These are phyloP conservation scores for Osedax fenrisi DNA, from an alignment of 2,888 invertebrate genomes.

Conservation along the genomic window DNA sequence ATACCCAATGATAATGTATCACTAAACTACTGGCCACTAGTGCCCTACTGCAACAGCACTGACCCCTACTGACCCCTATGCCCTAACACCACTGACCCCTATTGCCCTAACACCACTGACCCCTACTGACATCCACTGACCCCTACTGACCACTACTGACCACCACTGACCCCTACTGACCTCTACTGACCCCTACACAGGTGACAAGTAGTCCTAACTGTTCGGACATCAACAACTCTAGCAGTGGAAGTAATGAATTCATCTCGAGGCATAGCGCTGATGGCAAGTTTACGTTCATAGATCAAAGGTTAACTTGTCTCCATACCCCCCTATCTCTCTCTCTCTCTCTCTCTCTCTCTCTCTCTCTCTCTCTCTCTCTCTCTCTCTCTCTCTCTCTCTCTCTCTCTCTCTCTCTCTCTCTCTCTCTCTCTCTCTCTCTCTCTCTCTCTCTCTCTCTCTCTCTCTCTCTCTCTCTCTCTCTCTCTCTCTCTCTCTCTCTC, in stretches of 20 bases:
- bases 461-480: background rate
- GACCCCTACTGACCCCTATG: too few species aligned
- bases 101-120: too few species aligned
- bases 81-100: too few species aligned
- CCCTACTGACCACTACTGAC: too few species aligned
- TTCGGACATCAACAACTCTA: conserved; percentile 65
- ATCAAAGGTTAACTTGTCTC: conserved; percentile 59
- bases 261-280: conserved; percentile 90
- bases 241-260: conserved; percentile 61
- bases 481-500: conserved; percentile 4
- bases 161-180: too few species aligned
- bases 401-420: conserved; percentile 28
- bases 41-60: too few species aligned
- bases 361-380: conserved; percentile 26
- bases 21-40: too few species aligned
- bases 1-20: too few species aligned
- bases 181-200: too few species aligned
- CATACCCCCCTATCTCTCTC: too few species aligned
- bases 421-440: conserved; percentile 23
- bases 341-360: conserved; percentile 23
- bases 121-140: too few species aligned
- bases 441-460: background rate
- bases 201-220: conserved; percentile 88
- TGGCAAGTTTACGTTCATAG: conserved; percentile 95
- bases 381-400: conserved; percentile 29